These are phyloP conservation scores for Ophonus ardosiacus DNA, from an alignment of 2,888 invertebrate genomes.

Conservation along the genomic window DNA sequence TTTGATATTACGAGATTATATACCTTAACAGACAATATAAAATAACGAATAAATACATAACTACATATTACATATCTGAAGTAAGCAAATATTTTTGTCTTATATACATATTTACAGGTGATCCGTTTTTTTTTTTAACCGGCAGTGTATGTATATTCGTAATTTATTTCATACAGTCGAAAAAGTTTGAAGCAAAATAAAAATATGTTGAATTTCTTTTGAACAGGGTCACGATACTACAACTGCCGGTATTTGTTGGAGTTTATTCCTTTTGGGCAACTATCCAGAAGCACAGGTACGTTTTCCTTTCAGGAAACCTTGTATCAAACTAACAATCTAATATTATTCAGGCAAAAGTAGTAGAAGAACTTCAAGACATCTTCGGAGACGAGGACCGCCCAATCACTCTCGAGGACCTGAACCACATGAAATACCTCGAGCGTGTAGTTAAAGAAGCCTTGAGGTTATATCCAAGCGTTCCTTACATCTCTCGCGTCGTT, in stretches of 20 bases:
- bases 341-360: slow-evolving; percentile 69
- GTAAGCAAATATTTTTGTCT: too few relatives aligned
- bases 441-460: slow-evolving; percentile 73
- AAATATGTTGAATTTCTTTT: slow-evolving; percentile 33
- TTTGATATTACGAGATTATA: too few relatives aligned
- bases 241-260: slow-evolving; percentile 72
- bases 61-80: too few relatives aligned
- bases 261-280: slow-evolving; percentile 72
- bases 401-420: slow-evolving; percentile 71
- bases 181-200: not conserved
- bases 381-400: slow-evolving; percentile 70
- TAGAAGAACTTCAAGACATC: slow-evolving; percentile 71
- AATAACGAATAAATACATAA: too few relatives aligned
- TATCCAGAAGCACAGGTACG: slow-evolving; percentile 73
- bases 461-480: slow-evolving; percentile 73
- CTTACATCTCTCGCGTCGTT: slow-evolving; percentile 69
- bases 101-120: too few relatives aligned
- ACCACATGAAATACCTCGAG: slow-evolving; percentile 73
- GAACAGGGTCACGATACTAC: slow-evolving; percentile 74
- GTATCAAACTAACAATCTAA: not conserved
- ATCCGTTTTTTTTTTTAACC: too few relatives aligned
- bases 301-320: not conserved
- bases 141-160: too few relatives aligned
- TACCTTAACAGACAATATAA: too few relatives aligned
- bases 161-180: too few relatives aligned